Evolutionary conservation across 23 tunicate species (phyloP).

Genomic region (Styela plicata): DNA sequence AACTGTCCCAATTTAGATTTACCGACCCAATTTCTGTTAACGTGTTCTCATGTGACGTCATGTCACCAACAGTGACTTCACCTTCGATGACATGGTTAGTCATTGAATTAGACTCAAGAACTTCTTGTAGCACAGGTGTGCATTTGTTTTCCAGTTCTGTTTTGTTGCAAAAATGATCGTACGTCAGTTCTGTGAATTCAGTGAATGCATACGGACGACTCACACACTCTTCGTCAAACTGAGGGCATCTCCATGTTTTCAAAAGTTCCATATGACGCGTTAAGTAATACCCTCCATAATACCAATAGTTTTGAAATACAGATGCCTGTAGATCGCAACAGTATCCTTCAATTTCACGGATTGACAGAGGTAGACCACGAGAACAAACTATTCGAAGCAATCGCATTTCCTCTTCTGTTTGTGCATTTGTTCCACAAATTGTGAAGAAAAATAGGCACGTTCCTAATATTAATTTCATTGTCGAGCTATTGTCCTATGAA

Average conservation of each 20-base stretch:
- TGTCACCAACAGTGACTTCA: too few species aligned
- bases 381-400: constrained; percentile 19
- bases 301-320: constrained; percentile 2
- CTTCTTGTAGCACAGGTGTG: neutral
- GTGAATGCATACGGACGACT: constrained; percentile 30
- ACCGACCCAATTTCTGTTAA: neutral
- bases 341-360: neutral
- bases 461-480: neutral
- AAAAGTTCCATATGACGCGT: constrained; percentile 27
- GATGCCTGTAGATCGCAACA: constrained; percentile 2
- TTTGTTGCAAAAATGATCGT: constrained; percentile 31
- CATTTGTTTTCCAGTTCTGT: constrained; percentile 7
- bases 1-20: neutral
- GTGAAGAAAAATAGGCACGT: neutral
- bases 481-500: too few species aligned
- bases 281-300: constrained; percentile 15
- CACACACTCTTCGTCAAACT: constrained; percentile 39
- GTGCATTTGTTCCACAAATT: neutral
- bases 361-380: neutral
- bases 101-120: neutral
- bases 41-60: neutral
- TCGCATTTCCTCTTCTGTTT: neutral
- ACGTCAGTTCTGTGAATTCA: constrained; percentile 33
- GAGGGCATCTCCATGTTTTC: constrained; percentile 54
- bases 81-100: too few species aligned